phyloP scores from a whole-genome alignment of 2,113 vertebrate species.

The Bambusicola thoracicus region DNA sequence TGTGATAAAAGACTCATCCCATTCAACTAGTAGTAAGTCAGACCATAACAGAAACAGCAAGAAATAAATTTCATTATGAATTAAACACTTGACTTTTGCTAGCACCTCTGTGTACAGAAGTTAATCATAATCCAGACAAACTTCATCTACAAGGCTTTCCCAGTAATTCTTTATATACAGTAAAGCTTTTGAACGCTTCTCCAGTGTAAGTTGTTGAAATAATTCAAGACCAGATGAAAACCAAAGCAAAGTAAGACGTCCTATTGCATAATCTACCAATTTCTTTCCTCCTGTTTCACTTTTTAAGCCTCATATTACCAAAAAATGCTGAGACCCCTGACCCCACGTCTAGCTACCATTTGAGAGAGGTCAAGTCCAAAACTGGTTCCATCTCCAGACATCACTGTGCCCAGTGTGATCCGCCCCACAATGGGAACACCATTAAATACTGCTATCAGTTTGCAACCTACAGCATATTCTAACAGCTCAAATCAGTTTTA shows the following conservation, averaged over 20 bases:
- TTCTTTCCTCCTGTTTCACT: neutral
- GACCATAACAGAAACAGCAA: neutral
- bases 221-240: constrained; percentile 13
- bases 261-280: neutral
- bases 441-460: neutral
- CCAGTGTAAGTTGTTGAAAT: neutral
- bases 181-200: neutral
- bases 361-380: neutral
- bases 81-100: neutral
- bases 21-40: neutral
- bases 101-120: neutral
- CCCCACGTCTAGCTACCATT: neutral
- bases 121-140: neutral
- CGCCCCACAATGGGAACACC: neutral
- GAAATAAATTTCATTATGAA: neutral
- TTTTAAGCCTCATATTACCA: neutral
- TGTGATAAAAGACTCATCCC: neutral
- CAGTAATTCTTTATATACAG: neutral
- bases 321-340: neutral
- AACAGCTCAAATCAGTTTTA: neutral
- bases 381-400: neutral
- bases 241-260: neutral
- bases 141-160: neutral
- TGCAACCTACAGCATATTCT: neutral
- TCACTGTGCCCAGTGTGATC: rapidly evolving